A percentile compares a stretch with the other conserved stretches of the same genome.
phyloP scores from a whole-genome alignment of 2,113 vertebrate genomes.

The Hydropotes inermis region DNA sequence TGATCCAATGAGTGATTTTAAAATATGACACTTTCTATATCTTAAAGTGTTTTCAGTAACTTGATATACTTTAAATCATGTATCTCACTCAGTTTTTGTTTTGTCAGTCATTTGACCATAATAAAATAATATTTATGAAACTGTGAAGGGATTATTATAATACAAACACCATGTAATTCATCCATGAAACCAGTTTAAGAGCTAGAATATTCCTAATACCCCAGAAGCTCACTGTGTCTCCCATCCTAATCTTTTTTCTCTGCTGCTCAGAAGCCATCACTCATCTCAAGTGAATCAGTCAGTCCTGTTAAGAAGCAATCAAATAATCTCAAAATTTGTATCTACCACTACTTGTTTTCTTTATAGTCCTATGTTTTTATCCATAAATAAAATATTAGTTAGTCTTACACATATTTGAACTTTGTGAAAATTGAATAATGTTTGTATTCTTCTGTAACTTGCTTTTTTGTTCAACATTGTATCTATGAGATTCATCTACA shows the following conservation, averaged over 20 bases:
- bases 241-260: neutral
- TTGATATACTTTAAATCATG: neutral
- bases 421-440: neutral
- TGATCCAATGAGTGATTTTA: neutral
- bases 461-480: neutral
- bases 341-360: neutral
- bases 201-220: neutral
- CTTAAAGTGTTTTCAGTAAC: conserved; percentile 34
- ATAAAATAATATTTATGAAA: conserved; percentile 1
- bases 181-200: neutral
- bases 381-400: neutral
- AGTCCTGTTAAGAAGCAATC: neutral
- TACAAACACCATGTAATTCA: neutral
- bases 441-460: neutral
- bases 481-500: neutral
- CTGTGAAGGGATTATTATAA: neutral
- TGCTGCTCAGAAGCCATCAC: neutral
- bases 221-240: neutral
- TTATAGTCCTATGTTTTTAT: neutral
- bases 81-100: neutral
- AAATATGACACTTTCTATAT: neutral
- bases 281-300: neutral
- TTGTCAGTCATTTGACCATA: conserved; percentile 12
- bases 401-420: neutral
- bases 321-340: neutral